Percentiles rank a stretch among this genome's conserved stretches.
Conservation (phyloP, 2,888 invertebrate species). For the Dendrolimus pini region DNA sequence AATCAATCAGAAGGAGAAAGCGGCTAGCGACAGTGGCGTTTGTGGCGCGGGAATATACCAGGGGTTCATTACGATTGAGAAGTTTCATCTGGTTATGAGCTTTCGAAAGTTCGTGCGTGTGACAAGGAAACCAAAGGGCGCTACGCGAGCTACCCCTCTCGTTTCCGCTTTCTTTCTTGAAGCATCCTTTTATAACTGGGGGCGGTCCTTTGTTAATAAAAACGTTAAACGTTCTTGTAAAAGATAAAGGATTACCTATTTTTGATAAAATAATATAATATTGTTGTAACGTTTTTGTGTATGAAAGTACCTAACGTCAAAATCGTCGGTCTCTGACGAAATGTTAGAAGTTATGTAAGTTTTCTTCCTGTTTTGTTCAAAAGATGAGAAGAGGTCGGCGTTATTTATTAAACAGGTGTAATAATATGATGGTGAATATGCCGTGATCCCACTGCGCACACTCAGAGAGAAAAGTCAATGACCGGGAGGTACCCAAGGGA, state of each 20-base stretch:
- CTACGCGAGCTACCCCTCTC: conserved; percentile 25
- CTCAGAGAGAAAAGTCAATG: conserved; percentile 29
- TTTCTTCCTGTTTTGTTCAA: no score
- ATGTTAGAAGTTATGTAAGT: no score
- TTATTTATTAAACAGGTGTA: not conserved
- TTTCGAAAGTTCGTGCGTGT: conserved; percentile 52
- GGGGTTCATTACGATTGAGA: conserved; percentile 34
- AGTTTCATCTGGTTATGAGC: conserved; percentile 37
- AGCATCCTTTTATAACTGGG: conserved; percentile 26
- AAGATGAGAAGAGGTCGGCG: no score
- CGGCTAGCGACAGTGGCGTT: conserved; percentile 73
- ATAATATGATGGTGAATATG: not conserved
- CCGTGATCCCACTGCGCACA: conserved; percentile 12
- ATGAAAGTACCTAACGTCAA: not conserved
- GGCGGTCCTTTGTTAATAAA: conserved; percentile 22
- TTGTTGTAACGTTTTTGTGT: not conserved
- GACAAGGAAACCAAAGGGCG: conserved; percentile 40
- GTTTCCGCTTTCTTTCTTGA: conserved; percentile 27
- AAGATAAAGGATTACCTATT: not conserved
- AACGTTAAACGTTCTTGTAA: not conserved
- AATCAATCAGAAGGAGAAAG: conserved; percentile 64
- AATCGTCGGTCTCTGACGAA: not conserved
- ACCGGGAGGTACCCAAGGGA: conserved; percentile 67
- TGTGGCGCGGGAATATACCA: conserved; percentile 70
- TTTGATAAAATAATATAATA: not conserved